A percentile compares a stretch with the other conserved stretches of the same genome.
phyloP scores from a whole-genome alignment of 2,888 invertebrate species.

The Drosophila conformis region DNA sequence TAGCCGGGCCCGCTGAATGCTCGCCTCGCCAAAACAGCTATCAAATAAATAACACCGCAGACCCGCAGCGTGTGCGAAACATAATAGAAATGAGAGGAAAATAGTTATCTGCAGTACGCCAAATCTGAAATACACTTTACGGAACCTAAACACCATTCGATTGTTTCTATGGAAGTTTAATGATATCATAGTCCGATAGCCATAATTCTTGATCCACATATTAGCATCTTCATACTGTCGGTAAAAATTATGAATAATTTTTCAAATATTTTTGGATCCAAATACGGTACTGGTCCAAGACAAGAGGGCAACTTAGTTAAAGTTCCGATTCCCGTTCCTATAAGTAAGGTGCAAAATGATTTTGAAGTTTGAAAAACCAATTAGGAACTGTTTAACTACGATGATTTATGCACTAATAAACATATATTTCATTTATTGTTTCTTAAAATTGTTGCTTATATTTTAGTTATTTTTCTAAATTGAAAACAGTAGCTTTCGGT shows the following conservation, averaged over 20 bases:
- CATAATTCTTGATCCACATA: background rate
- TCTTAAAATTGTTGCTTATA: background rate
- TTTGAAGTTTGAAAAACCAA: background rate
- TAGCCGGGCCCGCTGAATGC: constrained; percentile 21
- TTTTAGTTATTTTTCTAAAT: background rate
- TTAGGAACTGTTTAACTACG: background rate
- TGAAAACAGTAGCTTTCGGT: background rate
- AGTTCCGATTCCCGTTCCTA: background rate
- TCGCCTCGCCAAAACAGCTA: constrained; percentile 66
- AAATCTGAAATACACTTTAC: background rate
- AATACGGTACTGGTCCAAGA: background rate
- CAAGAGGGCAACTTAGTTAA: background rate
- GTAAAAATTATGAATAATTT: background rate
- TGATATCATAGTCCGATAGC: background rate
- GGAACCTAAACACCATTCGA: background rate
- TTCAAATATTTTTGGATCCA: background rate
- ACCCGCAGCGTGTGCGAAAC: constrained; percentile 67
- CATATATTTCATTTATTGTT: background rate
- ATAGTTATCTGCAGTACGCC: background rate
- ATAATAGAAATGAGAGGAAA: background rate
- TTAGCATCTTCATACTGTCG: background rate
- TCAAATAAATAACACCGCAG: constrained; percentile 77
- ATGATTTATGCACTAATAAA: background rate
- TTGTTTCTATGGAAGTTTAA: background rate
- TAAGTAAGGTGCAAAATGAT: background rate